Percentiles rank a stretch among this genome's conserved stretches.
phyloP scores from a whole-genome alignment of 2,888 invertebrate genomes.

The Hydroisotoma schaefferi region DNA sequence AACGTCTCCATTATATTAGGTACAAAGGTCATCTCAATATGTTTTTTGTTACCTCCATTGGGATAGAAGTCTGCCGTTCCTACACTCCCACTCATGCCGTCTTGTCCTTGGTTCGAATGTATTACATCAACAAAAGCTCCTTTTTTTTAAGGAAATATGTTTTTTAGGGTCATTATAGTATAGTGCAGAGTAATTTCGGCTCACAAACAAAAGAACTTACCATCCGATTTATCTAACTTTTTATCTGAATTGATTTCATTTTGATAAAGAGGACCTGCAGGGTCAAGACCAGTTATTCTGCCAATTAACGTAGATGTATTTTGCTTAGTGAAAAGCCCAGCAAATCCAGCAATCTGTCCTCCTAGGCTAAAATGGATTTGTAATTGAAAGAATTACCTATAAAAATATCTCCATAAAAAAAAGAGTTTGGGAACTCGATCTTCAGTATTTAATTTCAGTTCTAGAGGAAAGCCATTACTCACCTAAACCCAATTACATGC shows the following conservation, averaged over 20 bases:
- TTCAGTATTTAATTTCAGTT: too few species aligned
- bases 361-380: constrained; percentile 7
- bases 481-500: constrained; percentile 30
- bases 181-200: constrained; percentile 8
- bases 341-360: constrained; percentile 21
- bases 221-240: constrained; percentile 23
- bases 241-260: constrained; percentile 19
- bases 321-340: constrained; percentile 24
- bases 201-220: constrained; percentile 12
- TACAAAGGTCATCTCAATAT: too few species aligned
- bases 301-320: constrained; percentile 22
- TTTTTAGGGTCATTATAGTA: background rate
- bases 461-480: constrained; percentile 11
- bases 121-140: constrained; percentile 25
- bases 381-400: background rate
- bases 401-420: background rate
- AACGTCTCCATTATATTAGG: background rate
- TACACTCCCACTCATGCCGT: constrained; percentile 30
- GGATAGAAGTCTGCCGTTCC: constrained; percentile 39
- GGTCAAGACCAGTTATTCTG: constrained; percentile 31
- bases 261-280: constrained; percentile 32
- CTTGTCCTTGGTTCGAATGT: constrained; percentile 39
- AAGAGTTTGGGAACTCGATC: too few species aligned
- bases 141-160: background rate
- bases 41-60: constrained; percentile 16